Conservation (phyloP, 2,113 vertebrate species). For the Sisor rabdophorus region DNA sequence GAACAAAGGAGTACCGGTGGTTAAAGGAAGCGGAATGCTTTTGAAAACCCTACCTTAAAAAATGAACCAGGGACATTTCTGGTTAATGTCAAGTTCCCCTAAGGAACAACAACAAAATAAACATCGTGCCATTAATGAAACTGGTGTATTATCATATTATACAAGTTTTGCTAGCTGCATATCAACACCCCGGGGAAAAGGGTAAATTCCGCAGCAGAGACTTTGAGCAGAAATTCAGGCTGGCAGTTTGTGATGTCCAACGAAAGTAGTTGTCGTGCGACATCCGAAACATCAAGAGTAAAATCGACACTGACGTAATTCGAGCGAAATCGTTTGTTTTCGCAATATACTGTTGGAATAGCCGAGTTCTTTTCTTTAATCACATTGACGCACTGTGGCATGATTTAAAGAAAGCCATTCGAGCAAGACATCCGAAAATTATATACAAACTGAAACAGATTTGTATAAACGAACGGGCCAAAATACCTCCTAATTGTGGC, state of each 20-base stretch:
- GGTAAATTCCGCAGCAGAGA: neutral
- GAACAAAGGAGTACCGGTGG: neutral
- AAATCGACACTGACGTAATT: neutral
- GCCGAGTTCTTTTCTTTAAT: slow-evolving; percentile 14
- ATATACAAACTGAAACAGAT: slow-evolving; percentile 13
- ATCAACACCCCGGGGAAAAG: neutral
- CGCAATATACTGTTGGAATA: neutral
- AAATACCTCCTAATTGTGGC: slow-evolving; percentile 12
- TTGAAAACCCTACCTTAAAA: neutral
- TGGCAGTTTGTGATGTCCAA: neutral
- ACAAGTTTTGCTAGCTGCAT: neutral
- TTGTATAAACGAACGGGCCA: slow-evolving; percentile 7
- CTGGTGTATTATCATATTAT: too few relatives aligned
- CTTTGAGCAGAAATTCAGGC: neutral
- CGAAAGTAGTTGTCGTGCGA: slow-evolving; percentile 12
- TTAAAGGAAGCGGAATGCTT: neutral
- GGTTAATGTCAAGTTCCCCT: neutral
- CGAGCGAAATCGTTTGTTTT: neutral
- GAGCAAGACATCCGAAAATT: slow-evolving; percentile 13
- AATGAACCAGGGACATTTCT: neutral
- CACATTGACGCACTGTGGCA: neutral
- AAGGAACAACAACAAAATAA: neutral
- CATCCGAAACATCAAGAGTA: neutral
- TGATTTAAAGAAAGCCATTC: slow-evolving; percentile 17
- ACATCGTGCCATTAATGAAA: neutral